Evolutionary conservation across 2,888 invertebrate genomes (phyloP), one percentile per base, ranked within the genome.

Genomic region (Ectobius pallidus): DNA sequence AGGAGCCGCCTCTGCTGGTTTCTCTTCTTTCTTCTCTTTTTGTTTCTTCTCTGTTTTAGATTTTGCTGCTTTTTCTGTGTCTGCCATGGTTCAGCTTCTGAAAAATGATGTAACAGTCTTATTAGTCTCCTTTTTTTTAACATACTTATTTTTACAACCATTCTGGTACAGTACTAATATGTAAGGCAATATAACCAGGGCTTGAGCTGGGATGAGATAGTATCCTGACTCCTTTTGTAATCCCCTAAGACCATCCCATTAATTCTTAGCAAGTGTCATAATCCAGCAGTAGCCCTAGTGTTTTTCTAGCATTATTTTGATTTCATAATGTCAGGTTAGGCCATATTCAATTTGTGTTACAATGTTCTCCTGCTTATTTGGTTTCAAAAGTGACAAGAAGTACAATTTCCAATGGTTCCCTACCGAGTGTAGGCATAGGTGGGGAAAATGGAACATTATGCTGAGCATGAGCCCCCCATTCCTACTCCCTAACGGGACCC

Each of bases 21-120:
- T 65, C 77, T 78, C 69, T 16, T 69, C 72, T 22, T 74, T 74
- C 20, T 75, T 75, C 58, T 77, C 77, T 58, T 78, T 78, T n/a
- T 69, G 69, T 68, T 78, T 78, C 69, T 78, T 76, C 11, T 69
- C 75, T 18, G 69, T 61, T 39, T 76, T 75, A 1, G 74, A 25
- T 52, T 75, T 75, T 1, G 70, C 46, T 14, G 73, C 16, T 42
- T 77, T 75, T 68, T 75, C 75, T 52, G 68, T 44, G 63, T 77
- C 76, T 9, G 76, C 77, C 77, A 75, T 75, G 16, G 9, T 18
- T 32, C 18, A 18, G 3, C 61, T 34, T 3, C 4, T 58, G 25
- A 20, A 22, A 25, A 20, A 25, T 11, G 4, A 1, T 14, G 22
- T 20, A 2, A 52, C 20, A 20, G 20, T 14, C 11, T 22, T 22